Conservation (phyloP, 1,140 invertebrate genomes). For the Trigoniulus corallinus region DNA sequence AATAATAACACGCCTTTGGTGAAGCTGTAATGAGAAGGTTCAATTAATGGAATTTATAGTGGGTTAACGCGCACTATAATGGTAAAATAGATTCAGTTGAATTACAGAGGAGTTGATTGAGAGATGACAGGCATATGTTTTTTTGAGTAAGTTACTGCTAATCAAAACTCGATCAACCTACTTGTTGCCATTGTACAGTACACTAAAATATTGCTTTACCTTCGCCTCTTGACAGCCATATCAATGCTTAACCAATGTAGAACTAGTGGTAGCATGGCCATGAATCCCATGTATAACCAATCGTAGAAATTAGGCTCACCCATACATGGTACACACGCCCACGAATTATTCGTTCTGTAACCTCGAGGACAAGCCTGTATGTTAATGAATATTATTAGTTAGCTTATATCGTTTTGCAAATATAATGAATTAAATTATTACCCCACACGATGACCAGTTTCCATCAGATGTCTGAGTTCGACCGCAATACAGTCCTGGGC, state of each 20-base stretch:
- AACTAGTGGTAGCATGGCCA: slow-evolving; percentile 65
- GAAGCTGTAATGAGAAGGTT: slow-evolving; percentile 34
- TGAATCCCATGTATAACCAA: slow-evolving; percentile 85
- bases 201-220: slow-evolving; percentile 29
- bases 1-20: slow-evolving; percentile 48
- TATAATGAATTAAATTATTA: not conserved
- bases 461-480: not conserved
- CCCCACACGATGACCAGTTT: not conserved
- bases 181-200: not conserved
- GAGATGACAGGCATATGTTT: not conserved
- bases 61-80: not conserved
- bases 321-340: slow-evolving; percentile 57
- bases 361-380: slow-evolving; percentile 66
- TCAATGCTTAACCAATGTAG: slow-evolving; percentile 87
- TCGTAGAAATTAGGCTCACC: slow-evolving; percentile 69
- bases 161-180: not conserved
- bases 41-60: not conserved
- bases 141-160: not conserved
- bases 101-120: not conserved
- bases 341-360: slow-evolving; percentile 40
- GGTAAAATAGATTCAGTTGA: not conserved
- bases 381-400: not conserved
- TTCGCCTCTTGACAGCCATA: slow-evolving; percentile 51
- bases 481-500: not conserved
- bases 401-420: not conserved